Base-by-base conservation (phyloP, 2,888 invertebrate genomes). In the Schrankia costaestrigalis region DNA sequence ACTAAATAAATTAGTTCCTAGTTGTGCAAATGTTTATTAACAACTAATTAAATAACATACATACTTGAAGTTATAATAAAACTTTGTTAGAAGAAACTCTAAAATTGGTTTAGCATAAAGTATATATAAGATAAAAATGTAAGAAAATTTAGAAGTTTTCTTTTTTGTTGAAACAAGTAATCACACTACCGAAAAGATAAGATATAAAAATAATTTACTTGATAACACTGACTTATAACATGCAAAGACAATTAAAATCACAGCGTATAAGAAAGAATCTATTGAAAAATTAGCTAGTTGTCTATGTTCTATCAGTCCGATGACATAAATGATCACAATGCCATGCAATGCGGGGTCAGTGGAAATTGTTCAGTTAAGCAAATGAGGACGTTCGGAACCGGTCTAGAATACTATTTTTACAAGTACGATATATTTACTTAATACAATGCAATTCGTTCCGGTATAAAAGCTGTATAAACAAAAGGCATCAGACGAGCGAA, bases 241-340 rank as follows among this genome's bases (percentile, higher is more conserved):
- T 5, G 10, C 11, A 7, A 7, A n/a, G n/a, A n/a, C n/a, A n/a
- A n/a, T n/a, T n/a, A n/a, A 10, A 15, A 33, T 11, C n/a, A 26
- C 11, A 17, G 19, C 12, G 6, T 8, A 6, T 17, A 22, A 23
- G 18, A 24, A 6, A 4, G 2, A 9, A 27, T 26, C 32, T 25
- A 32, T 29, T 31, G 11, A 37, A 19, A 11, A 19, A 21, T 5
- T 13, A n/a, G 15, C 15, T 11, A n/a, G 11, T 15, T 2, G 12
- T 5, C 3, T 25, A 40, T 36, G 40, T 41, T 28, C 32, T 31
- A 45, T 39, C 39, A 36, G 35, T 41, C 38, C 37, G 33, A 53
- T 58, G 59, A 62, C 68, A 64, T 57, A 57, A 54, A 65, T 66
- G 54, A 66, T 57, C 63, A 67, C 58, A 55, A 51, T 55, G 53